Percentiles rank a stretch among this genome's conserved stretches.
phyloP scores from a whole-genome alignment of 2,797 vertebrate genomes.

The Pangasius djambal region DNA sequence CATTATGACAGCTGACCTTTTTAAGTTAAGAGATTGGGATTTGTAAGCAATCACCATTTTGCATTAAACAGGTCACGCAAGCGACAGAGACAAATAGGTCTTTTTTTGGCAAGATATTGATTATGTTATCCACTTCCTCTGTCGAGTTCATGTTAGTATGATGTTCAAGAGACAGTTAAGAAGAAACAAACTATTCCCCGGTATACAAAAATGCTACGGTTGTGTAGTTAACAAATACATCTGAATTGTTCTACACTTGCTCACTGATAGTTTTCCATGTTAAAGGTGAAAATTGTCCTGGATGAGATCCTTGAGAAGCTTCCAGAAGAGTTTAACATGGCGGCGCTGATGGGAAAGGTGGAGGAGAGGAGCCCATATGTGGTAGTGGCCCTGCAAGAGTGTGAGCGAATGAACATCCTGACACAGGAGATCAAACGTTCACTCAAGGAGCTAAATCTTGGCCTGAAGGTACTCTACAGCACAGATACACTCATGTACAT shows the following conservation, averaged over 20 bases:
- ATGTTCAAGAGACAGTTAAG: not conserved
- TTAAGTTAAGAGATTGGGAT: constrained; percentile 59
- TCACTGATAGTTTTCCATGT: not conserved
- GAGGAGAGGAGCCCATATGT: constrained; percentile 88
- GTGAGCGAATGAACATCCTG: constrained; percentile 89
- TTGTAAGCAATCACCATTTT: constrained; percentile 60
- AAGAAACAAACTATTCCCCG: not conserved
- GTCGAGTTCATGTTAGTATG: not conserved
- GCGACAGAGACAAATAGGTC: constrained; percentile 57
- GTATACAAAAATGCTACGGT: not conserved
- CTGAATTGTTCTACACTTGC: not conserved
- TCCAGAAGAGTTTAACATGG: constrained; percentile 86
- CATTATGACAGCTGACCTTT: constrained; percentile 71
- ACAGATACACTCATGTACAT: not conserved
- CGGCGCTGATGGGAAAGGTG: constrained; percentile 82
- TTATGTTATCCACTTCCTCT: constrained; percentile 10
- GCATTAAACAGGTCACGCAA: constrained; percentile 62
- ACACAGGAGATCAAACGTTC: constrained; percentile 84
- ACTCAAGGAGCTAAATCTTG: constrained; percentile 82
- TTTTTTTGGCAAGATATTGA: constrained; percentile 17
- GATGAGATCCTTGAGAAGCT: constrained; percentile 90
- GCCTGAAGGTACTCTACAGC: constrained; percentile 83
- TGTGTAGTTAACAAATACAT: not conserved
- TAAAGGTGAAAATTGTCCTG: constrained; percentile 83
- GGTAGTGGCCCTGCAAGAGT: constrained; percentile 92